Conservation (phyloP, 2,888 invertebrate genomes). For the Galerucella nymphaeae region DNA sequence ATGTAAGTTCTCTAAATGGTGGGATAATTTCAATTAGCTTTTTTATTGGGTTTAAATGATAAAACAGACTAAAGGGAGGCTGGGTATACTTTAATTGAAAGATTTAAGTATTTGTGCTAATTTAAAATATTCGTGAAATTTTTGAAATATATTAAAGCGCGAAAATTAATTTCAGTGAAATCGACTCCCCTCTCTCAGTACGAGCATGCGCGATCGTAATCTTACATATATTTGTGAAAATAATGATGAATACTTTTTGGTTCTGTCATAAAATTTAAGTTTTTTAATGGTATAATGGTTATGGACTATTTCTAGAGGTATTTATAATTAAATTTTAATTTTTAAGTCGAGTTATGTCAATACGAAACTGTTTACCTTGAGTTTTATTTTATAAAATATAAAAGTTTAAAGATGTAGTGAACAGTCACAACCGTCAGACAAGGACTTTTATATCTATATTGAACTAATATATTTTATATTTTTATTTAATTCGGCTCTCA, state of each 20-base stretch:
- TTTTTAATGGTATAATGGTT: slow-evolving; percentile 46
- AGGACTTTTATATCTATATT: slow-evolving; percentile 45
- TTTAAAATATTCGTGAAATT: slow-evolving; percentile 28
- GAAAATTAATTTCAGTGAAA: slow-evolving; percentile 45
- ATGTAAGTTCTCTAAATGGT: slow-evolving; percentile 21
- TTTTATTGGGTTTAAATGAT: not conserved
- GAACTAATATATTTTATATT: slow-evolving; percentile 36
- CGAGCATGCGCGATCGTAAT: slow-evolving; percentile 52
- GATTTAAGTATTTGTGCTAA: slow-evolving; percentile 1
- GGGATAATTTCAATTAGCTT: not conserved
- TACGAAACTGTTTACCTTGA: slow-evolving; percentile 32
- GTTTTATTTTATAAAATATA: slow-evolving; percentile 46
- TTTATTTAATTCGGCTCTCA: slow-evolving; percentile 28
- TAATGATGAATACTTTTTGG: slow-evolving; percentile 54
- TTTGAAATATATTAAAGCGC: slow-evolving; percentile 38
- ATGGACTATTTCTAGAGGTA: slow-evolving; percentile 48
- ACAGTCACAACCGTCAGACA: slow-evolving; percentile 48
- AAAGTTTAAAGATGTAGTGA: slow-evolving; percentile 44
- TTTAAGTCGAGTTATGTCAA: slow-evolving; percentile 40
- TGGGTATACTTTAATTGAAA: not conserved
- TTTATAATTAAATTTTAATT: slow-evolving; percentile 48
- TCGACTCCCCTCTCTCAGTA: slow-evolving; percentile 42
- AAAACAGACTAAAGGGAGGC: not conserved
- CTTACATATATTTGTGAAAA: slow-evolving; percentile 53
- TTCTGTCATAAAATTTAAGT: slow-evolving; percentile 58